These are phyloP conservation scores for Lepidurus couesii DNA, from an alignment of 1,140 invertebrate species.

Conservation along the genomic window DNA sequence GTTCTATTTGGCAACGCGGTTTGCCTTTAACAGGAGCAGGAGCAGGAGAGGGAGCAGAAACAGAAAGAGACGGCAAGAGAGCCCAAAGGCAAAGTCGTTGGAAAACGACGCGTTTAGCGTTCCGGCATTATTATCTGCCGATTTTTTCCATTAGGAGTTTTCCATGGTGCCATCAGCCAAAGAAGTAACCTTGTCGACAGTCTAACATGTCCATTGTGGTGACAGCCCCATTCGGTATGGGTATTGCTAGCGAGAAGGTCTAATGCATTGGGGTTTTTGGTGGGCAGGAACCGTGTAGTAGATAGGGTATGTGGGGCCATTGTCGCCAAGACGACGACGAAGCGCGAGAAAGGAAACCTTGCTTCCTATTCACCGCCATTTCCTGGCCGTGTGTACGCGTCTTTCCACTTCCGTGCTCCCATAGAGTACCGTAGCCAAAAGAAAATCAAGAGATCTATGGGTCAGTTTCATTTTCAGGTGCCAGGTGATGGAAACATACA, in stretches of 20 bases:
- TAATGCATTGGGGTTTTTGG: slow-evolving; percentile 13
- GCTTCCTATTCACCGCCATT: slow-evolving; percentile 14
- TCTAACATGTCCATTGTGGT: slow-evolving; percentile 9
- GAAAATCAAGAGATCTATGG: slow-evolving; percentile 11
- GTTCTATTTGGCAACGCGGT: neutral
- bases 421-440: neutral
- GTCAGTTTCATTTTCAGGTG: slow-evolving; percentile 10
- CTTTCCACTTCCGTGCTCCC: slow-evolving; percentile 17
- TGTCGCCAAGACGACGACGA: neutral
- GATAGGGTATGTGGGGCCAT: neutral
- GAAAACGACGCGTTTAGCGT: neutral
- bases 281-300: slow-evolving; percentile 11
- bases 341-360: neutral
- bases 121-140: neutral
- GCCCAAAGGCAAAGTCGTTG: neutral
- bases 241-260: slow-evolving; percentile 8
- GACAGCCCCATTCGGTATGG: slow-evolving; percentile 9
- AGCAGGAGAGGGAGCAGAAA: neutral
- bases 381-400: slow-evolving; percentile 12
- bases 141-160: slow-evolving; percentile 8
- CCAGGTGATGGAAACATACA: slow-evolving; percentile 3
- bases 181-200: slow-evolving; percentile 9
- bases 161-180: slow-evolving; percentile 9
- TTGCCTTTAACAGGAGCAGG: neutral
- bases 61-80: neutral